A percentile compares a stretch with the other conserved stretches of the same genome.
These are phyloP conservation scores for Lasaia peninsularis DNA, from an alignment of 1,140 invertebrate species.

Conservation along the genomic window DNA sequence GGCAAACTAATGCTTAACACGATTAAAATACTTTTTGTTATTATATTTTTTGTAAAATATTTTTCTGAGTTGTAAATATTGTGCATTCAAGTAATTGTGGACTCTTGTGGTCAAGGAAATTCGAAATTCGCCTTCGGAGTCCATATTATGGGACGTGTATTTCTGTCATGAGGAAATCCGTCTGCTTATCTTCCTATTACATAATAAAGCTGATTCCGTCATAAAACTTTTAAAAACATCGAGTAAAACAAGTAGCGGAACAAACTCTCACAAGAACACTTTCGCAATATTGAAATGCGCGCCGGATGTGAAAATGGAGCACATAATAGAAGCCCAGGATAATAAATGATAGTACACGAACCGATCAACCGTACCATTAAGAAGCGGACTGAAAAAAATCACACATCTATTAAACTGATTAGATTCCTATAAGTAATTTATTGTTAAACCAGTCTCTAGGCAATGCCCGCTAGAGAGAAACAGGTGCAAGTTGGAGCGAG, in stretches of 20 bases:
- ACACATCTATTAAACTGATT: conserved; percentile 74
- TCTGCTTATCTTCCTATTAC: neutral
- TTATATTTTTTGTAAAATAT: too few relatives aligned
- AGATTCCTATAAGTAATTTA: conserved; percentile 75
- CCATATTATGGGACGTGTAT: too few relatives aligned
- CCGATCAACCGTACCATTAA: conserved; percentile 47
- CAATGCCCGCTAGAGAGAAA: conserved; percentile 68
- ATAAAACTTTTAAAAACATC: neutral
- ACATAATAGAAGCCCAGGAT: conserved; percentile 14
- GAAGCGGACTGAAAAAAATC: conserved; percentile 56
- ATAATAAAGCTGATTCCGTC: neutral
- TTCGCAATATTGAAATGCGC: conserved; percentile 14
- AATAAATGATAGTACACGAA: conserved; percentile 34
- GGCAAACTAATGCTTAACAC: too few relatives aligned
- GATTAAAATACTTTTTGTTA: too few relatives aligned
- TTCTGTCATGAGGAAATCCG: too few relatives aligned
- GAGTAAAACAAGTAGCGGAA: neutral
- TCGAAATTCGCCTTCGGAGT: too few relatives aligned
- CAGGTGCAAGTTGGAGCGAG: conserved; percentile 42
- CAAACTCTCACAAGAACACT: neutral
- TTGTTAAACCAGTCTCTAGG: conserved; percentile 61
- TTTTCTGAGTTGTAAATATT: too few relatives aligned
- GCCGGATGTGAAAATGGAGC: conserved; percentile 12
- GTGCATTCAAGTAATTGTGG: too few relatives aligned
- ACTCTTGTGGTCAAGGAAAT: too few relatives aligned